Evolutionary conservation across 2,888 invertebrate genomes (phyloP), one percentile per base, ranked within the genome.

Genomic region (Crioceris asparagi): DNA sequence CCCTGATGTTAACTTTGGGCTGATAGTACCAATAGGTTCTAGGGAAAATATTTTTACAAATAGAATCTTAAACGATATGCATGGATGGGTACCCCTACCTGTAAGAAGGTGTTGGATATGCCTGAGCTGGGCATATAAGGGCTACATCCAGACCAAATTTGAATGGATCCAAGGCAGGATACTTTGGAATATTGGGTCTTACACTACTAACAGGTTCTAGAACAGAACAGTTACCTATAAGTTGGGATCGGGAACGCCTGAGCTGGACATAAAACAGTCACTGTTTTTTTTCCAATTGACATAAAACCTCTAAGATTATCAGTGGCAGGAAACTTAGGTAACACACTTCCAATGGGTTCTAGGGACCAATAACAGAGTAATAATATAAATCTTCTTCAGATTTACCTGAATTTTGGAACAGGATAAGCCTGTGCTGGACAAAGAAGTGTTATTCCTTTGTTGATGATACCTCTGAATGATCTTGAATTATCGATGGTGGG

Each of bases 11-110:
- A 68, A 57, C 52, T 79, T 80, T 46, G 82, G 82, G 48, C 75
- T 72, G 43, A 80, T 78, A 61, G 79, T 79, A 66, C 81, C 80
- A 67, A 83, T 75, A 51, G 85, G 84, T 71, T 84, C 81, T 80
- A 62, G 29, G 46, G 29, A 12, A 29, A 29, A 29, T 32, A 29
- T n/a, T n/a, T n/a, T n/a, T n/a, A n/a, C 32, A 31, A 32, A 37
- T 14, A 27, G 21, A 35, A 11, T 10, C 10, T 32, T 14, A 17
- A 17, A 26, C 34, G 14, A 26, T 80, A 26, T 74, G 74, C 66
- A 78, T 77, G 38, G 75, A 78, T 36, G 76, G n/a, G n/a, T n/a
- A n/a, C n/a, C n/a, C n/a, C n/a, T 47, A 80, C 80, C 80, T 77
- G 72, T 76, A 78, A 62, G 70, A 70, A 60, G 81, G 80, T 59